Evolutionary conservation across 2,797 vertebrate species (phyloP), one percentile per base, ranked within the genome.

Genomic region (Vultur gryphus): DNA sequence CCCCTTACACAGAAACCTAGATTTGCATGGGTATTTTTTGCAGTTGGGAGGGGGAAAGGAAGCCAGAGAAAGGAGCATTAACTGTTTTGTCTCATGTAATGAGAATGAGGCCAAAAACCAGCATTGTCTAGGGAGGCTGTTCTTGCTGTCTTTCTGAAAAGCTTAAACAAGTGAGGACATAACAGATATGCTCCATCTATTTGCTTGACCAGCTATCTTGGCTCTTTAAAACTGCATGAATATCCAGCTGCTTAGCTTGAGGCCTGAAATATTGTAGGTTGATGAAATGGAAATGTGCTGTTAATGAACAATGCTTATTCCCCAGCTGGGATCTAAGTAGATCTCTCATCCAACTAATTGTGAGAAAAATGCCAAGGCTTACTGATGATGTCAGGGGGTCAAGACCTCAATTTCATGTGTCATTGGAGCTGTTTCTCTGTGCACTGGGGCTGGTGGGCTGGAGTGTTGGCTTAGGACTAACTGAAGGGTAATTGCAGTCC

Each of bases 381-480:
- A 62, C 78, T 87, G 84, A 79, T 61, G 72, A 44, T 93, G 95
- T 90, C 73, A 90, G 62, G 35, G 70, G 86, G 94, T 90, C 90
- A 61, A 20, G 90, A 71, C 93, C 93, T 95, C 91, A 96, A 97
- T 97, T 97, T 97, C 93, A 94, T 65, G 94, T 97, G 94, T 96
- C 95, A 67, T 0, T 96, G 81, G 70, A 92, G 75, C 86, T 3
- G 13, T 95, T 94, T 73, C 83, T 94, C 41, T 64, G 81, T 46
- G 17, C 1, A 1, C 49, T 31, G 69, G 61, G 33, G 57, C 64
- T 88, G 17, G 52, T 57, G 66, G 76, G 79, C 61, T 94, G 85
- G 54, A 55, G 62, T 9, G 44, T 15, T 83, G 88, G 85, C 1
- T 89, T 49, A 75, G 90, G 78, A 41, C 83, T 70, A 59, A 55